A percentile compares a stretch with the other conserved stretches of the same genome.
Evolutionary conservation across 2,888 invertebrate genomes (phyloP).

Genomic region (Clostera curtula): DNA sequence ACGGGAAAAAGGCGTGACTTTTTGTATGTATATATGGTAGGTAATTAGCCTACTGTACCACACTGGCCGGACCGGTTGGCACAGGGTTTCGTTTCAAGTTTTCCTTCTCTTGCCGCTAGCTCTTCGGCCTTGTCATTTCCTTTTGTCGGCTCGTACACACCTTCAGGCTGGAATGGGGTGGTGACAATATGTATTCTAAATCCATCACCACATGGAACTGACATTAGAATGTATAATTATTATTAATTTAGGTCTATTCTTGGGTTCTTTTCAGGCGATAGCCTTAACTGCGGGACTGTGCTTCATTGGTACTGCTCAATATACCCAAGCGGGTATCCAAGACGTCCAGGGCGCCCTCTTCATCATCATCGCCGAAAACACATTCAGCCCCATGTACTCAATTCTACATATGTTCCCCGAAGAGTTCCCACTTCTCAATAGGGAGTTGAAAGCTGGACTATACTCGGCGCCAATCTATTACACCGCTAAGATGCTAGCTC

Average conservation of each 20-base stretch:
- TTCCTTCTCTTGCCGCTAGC: too few relatives aligned
- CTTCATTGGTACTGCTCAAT: conserved; percentile 82
- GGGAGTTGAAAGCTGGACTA: conserved; percentile 88
- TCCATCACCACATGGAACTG: too few relatives aligned
- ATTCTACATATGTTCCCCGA: conserved; percentile 89
- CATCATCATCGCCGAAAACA: conserved; percentile 91
- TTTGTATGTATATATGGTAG: too few relatives aligned
- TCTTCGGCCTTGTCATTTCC: too few relatives aligned
- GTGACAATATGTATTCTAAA: too few relatives aligned
- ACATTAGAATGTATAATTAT: too few relatives aligned
- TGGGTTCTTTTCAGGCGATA: conserved; percentile 61
- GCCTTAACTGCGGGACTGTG: conserved; percentile 89
- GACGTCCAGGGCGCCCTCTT: conserved; percentile 92
- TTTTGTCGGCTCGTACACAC: background rate
- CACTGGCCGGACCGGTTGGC: too few relatives aligned
- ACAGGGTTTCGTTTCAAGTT: too few relatives aligned
- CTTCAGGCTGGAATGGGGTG: too few relatives aligned
- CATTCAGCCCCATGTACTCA: conserved; percentile 93
- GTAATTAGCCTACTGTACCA: too few relatives aligned
- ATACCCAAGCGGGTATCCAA: conserved; percentile 88
- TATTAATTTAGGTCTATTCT: background rate
- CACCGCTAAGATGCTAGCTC: conserved; percentile 82
- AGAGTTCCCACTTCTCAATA: conserved; percentile 83
- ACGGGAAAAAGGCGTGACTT: too few relatives aligned
- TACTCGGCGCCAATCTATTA: conserved; percentile 89